phyloP scores from a whole-genome alignment of 2,113 vertebrate genomes.

The Silurus asotus region DNA sequence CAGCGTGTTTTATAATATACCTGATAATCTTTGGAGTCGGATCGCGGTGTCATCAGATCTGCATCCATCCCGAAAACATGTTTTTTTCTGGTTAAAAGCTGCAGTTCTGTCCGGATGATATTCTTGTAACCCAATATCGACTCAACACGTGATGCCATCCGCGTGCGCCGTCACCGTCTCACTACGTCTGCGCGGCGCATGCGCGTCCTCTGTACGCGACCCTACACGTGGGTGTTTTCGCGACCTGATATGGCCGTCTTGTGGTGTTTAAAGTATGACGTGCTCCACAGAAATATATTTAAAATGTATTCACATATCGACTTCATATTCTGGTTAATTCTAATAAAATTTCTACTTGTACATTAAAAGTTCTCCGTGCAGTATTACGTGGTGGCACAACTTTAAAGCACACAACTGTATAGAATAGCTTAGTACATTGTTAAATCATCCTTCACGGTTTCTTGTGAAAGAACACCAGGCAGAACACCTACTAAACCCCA shows the following conservation, averaged over 20 bases:
- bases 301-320: too few species aligned
- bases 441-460: too few species aligned
- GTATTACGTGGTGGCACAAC: background rate
- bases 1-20: slow-evolving; percentile 18
- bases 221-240: too few species aligned
- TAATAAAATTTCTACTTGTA: background rate
- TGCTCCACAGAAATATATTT: too few species aligned
- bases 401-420: background rate
- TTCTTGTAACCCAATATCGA: too few species aligned
- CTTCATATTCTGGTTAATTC: background rate
- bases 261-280: too few species aligned
- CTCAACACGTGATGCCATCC: background rate
- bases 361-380: background rate
- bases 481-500: background rate
- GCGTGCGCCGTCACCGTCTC: too few species aligned
- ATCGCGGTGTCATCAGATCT: background rate
- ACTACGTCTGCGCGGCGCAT: background rate
- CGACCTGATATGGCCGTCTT: too few species aligned
- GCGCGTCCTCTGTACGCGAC: background rate
- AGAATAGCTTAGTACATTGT: background rate
- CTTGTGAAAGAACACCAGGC: background rate
- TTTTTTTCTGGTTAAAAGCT: background rate
- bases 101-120: background rate
- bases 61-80: slow-evolving; percentile 19
- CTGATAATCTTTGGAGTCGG: slow-evolving; percentile 27